Evolutionary conservation across 2,113 vertebrate genomes (phyloP).

Genomic region (Pedionomus torquatus): DNA sequence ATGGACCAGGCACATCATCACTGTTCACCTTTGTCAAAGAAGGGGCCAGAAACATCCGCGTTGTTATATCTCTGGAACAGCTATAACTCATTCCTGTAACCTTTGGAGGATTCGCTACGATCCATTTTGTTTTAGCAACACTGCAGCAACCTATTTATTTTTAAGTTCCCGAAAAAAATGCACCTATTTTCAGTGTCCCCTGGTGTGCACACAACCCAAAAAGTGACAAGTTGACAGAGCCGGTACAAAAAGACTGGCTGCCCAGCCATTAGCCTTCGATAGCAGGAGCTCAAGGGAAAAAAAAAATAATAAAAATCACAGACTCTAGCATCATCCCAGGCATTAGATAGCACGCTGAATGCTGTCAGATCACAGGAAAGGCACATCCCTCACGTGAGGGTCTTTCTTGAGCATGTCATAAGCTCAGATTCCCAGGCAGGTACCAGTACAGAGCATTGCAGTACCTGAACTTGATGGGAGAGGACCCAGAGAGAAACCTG

Average conservation of each 20-base stretch:
- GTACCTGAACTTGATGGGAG: neutral
- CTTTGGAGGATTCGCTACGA: slow-evolving; percentile 41
- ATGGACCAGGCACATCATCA: slow-evolving; percentile 51
- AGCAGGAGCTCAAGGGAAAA: neutral
- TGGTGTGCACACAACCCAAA: neutral
- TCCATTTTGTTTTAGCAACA: slow-evolving; percentile 46
- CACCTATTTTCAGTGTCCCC: slow-evolving; percentile 24
- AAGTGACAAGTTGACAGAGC: slow-evolving; percentile 24
- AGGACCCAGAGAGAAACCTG: neutral
- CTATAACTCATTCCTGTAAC: slow-evolving; percentile 39
- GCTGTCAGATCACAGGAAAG: neutral
- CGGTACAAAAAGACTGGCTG: neutral
- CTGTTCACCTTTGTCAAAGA: slow-evolving; percentile 57
- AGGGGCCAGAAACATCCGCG: slow-evolving; percentile 4
- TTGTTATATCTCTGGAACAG: slow-evolving; percentile 7
- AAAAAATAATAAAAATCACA: neutral
- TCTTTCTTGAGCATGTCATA: neutral
- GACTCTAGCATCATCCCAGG: neutral
- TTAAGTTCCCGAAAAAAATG: slow-evolving; percentile 44
- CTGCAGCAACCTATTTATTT: slow-evolving; percentile 12
- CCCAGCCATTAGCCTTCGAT: neutral
- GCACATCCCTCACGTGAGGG: fast-evolving
- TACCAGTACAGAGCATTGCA: fast-evolving
- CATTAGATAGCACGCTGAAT: neutral
- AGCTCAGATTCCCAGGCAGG: neutral